These are phyloP conservation scores for Nanorana parkeri DNA, from an alignment of 2,113 vertebrate species.

Conservation along the genomic window DNA sequence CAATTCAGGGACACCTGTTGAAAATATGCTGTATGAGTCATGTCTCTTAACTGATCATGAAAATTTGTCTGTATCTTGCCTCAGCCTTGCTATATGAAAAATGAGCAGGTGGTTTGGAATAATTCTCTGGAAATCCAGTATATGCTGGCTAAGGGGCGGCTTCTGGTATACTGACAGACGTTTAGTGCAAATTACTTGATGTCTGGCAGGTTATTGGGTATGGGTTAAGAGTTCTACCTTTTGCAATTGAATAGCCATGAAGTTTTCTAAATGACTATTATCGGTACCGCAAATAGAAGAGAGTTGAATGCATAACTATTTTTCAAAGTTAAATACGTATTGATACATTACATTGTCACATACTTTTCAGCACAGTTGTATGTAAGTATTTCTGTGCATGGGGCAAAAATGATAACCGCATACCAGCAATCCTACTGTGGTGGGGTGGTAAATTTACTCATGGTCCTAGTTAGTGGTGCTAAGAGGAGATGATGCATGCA, in stretches of 20 bases:
- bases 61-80: conserved; percentile 27
- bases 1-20: conserved; percentile 43
- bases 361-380: too few species aligned
- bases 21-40: conserved; percentile 48
- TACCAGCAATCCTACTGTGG: too few species aligned
- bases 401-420: too few species aligned
- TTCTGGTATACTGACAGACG: conserved; percentile 36
- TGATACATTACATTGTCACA: too few species aligned
- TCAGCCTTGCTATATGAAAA: conserved; percentile 16
- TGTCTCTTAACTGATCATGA: conserved; percentile 17
- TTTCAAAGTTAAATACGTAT: too few species aligned
- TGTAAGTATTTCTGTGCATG: too few species aligned
- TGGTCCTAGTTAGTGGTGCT: too few species aligned
- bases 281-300: background rate
- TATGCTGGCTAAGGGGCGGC: conserved; percentile 40
- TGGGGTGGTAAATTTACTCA: too few species aligned
- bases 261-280: background rate
- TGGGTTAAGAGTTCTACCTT: background rate
- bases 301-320: too few species aligned
- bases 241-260: background rate
- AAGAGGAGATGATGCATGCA: too few species aligned
- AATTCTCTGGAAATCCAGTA: conserved; percentile 16
- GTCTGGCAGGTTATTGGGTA: background rate
- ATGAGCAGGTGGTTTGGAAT: conserved; percentile 43
- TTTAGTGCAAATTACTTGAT: conserved; percentile 22